Conservation (phyloP, 2,113 vertebrate species). For the Colius striatus region DNA sequence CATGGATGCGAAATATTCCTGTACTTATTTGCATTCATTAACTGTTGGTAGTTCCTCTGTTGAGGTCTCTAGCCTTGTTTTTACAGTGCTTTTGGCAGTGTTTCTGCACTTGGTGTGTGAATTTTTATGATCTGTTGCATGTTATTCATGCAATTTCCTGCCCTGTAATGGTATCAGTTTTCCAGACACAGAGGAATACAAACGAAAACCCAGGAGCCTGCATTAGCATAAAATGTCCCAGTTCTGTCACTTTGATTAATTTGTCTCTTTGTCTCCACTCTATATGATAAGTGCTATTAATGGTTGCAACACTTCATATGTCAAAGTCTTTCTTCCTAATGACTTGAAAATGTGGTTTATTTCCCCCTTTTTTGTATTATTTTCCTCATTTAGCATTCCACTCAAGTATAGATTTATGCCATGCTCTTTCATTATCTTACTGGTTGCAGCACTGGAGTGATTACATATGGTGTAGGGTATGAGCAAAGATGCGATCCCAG, state of each 20-base stretch:
- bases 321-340: conserved; percentile 87
- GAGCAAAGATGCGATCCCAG: conserved; percentile 89
- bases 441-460: conserved; percentile 87
- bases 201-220: conserved; percentile 79
- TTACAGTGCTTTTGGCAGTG: conserved; percentile 79
- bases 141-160: conserved; percentile 86
- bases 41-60: conserved; percentile 76
- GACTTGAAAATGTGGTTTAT: conserved; percentile 87
- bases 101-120: conserved; percentile 78
- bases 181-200: conserved; percentile 81
- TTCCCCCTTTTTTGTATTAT: conserved; percentile 81
- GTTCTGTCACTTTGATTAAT: conserved; percentile 91
- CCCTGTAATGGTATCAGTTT: conserved; percentile 85
- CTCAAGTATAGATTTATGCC: conserved; percentile 84
- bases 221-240: conserved; percentile 88
- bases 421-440: conserved; percentile 88
- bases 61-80: conserved; percentile 79
- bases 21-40: conserved; percentile 79
- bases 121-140: conserved; percentile 85
- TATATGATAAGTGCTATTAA: conserved; percentile 89
- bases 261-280: conserved; percentile 89
- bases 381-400: conserved; percentile 85
- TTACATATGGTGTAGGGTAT: conserved; percentile 91
- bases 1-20: conserved; percentile 75
- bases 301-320: conserved; percentile 86